Evolutionary conservation across 2,888 invertebrate species (phyloP).

Genomic region (Synergus laeviventris): DNA sequence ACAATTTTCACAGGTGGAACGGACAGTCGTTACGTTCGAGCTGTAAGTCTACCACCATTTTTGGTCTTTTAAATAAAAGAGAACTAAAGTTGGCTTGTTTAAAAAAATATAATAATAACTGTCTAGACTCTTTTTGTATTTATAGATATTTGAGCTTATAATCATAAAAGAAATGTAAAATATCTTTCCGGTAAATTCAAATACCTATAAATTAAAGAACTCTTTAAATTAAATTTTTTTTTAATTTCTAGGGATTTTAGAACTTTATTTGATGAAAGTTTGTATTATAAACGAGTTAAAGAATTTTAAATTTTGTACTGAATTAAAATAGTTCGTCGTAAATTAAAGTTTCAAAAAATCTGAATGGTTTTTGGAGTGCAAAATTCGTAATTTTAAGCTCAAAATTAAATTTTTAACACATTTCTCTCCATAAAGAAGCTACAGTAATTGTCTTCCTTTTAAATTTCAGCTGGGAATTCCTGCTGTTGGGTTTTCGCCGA

Average conservation of each 20-base stretch:
- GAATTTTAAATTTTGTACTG: no score
- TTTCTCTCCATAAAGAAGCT: background rate
- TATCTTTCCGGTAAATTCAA: background rate
- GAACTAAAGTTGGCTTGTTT: background rate
- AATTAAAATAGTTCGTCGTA: no score
- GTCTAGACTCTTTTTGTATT: background rate
- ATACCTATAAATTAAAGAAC: background rate
- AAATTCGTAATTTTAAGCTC: background rate
- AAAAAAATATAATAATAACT: background rate
- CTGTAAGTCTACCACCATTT: conserved; percentile 70
- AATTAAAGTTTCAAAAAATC: no score
- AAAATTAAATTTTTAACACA: background rate
- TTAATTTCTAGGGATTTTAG: no score
- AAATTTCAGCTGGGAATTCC: conserved; percentile 83
- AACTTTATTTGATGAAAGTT: no score
- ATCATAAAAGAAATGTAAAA: background rate
- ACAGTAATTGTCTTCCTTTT: background rate
- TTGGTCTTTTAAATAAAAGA: background rate
- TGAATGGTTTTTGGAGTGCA: background rate
- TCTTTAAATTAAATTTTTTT: no score
- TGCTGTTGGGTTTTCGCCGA: conserved; percentile 94
- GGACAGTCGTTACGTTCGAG: conserved; percentile 90
- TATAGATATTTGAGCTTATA: no score
- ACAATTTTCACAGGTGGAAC: conserved; percentile 94
- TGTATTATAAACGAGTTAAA: no score